A percentile compares a stretch with the other conserved stretches of the same genome.
Evolutionary conservation across 1,140 invertebrate genomes (phyloP).

Genomic region (Drosophila nigrodunni): DNA sequence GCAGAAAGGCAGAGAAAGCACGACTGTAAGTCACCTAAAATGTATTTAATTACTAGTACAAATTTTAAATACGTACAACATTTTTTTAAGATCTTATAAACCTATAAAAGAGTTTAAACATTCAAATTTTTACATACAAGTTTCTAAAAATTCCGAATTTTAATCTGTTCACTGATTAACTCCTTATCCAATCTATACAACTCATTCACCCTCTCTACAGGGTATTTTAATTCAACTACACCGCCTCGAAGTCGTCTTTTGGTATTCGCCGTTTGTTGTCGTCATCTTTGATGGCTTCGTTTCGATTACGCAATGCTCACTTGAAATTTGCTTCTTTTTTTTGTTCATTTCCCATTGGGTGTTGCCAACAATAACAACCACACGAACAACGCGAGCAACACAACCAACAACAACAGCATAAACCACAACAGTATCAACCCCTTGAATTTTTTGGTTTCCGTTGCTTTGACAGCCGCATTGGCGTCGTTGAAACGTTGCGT

Average conservation of each 20-base stretch:
- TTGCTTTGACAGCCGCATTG: constrained; percentile 57
- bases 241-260: constrained; percentile 4
- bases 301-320: constrained; percentile 74
- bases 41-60: no score
- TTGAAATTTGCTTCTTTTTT: constrained; percentile 59
- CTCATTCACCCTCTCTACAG: not conserved
- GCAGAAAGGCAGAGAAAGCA: not conserved
- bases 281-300: constrained; percentile 50
- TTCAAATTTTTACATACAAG: no score
- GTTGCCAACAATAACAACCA: constrained; percentile 28
- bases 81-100: no score
- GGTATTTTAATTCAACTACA: constrained; percentile 13
- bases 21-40: not conserved
- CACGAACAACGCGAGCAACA: not conserved
- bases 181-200: no score
- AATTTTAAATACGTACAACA: no score
- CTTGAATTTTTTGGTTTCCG: constrained; percentile 21
- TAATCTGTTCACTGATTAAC: no score
- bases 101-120: no score
- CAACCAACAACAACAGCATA: not conserved
- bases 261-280: constrained; percentile 7
- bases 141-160: no score
- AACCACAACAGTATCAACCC: constrained; percentile 26
- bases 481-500: constrained; percentile 59
- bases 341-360: constrained; percentile 62